A percentile compares a stretch with the other conserved stretches of the same genome.
These are phyloP conservation scores for Leptoteleia sp. DNA, from an alignment of 1,140 invertebrate genomes.

Conservation along the genomic window DNA sequence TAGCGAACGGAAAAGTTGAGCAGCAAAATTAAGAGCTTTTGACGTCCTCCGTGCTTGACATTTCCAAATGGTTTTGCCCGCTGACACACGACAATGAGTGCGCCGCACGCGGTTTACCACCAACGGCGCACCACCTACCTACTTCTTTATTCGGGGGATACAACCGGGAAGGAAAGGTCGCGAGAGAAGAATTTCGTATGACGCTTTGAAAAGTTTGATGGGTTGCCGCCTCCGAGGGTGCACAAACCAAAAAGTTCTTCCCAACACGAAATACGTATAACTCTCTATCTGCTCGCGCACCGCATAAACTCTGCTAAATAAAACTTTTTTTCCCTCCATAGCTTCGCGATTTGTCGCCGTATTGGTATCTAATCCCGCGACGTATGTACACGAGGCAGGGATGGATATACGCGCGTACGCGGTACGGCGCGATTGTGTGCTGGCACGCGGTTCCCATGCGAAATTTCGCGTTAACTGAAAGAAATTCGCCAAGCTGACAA, in stretches of 20 bases:
- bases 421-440: slow-evolving; percentile 5
- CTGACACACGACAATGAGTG: too few species aligned
- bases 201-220: slow-evolving; percentile 54
- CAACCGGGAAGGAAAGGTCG: neutral
- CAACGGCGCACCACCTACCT: too few species aligned
- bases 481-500: slow-evolving; percentile 24
- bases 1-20: slow-evolving; percentile 27
- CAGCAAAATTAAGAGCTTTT: slow-evolving; percentile 54
- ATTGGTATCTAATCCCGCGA: too few species aligned
- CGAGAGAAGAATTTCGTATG: slow-evolving; percentile 49
- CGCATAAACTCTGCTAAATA: slow-evolving; percentile 38
- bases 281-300: slow-evolving; percentile 28
- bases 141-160: slow-evolving; percentile 32
- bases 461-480: too few species aligned
- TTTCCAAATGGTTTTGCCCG: slow-evolving; percentile 29
- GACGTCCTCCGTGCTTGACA: slow-evolving; percentile 28
- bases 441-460: slow-evolving; percentile 6
- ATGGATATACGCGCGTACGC: slow-evolving; percentile 2
- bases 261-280: slow-evolving; percentile 48
- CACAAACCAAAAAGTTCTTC: slow-evolving; percentile 53
- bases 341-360: too few species aligned
- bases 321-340: too few species aligned
- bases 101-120: too few species aligned
- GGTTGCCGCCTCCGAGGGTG: slow-evolving; percentile 37
- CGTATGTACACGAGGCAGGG: slow-evolving; percentile 14